Evolutionary conservation across 2,797 vertebrate species (phyloP).

Genomic region (Sebastes minor): DNA sequence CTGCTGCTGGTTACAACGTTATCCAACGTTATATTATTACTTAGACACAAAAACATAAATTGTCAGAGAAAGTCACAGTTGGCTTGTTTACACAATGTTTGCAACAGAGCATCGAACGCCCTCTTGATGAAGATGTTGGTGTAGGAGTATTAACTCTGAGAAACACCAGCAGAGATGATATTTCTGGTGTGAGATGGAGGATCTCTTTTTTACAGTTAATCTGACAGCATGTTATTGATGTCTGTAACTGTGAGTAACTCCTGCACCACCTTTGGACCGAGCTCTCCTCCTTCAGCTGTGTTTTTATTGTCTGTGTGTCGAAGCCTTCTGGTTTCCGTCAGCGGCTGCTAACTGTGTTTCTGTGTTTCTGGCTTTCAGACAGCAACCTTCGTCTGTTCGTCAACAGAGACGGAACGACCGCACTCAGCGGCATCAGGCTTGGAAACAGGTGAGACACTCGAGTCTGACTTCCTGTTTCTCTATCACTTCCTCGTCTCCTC

Average conservation of each 20-base stretch:
- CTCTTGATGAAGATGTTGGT: neutral
- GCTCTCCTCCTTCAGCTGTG: neutral
- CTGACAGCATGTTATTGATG: neutral
- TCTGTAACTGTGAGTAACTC: neutral
- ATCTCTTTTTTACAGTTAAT: neutral
- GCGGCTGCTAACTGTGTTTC: neutral
- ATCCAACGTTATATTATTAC: too few species aligned
- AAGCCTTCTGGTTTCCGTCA: neutral
- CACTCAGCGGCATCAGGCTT: slow-evolving; percentile 91
- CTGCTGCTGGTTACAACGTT: too few species aligned
- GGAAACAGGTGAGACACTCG: slow-evolving; percentile 88
- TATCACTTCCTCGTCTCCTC: neutral
- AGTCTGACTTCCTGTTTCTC: neutral
- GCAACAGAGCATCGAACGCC: neutral
- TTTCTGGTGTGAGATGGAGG: neutral
- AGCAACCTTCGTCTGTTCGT: slow-evolving; percentile 96
- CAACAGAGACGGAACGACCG: slow-evolving; percentile 92
- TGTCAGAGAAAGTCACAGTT: neutral
- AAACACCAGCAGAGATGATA: neutral
- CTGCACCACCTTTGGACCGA: neutral
- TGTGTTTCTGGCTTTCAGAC: slow-evolving; percentile 79
- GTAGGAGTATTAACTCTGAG: neutral
- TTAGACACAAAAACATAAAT: too few species aligned
- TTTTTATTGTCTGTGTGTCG: neutral
- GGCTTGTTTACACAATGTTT: neutral